Evolutionary conservation across 1,140 invertebrate genomes (phyloP), one percentile per base, ranked within the genome.

Genomic region (Scaptomyza hsui): DNA sequence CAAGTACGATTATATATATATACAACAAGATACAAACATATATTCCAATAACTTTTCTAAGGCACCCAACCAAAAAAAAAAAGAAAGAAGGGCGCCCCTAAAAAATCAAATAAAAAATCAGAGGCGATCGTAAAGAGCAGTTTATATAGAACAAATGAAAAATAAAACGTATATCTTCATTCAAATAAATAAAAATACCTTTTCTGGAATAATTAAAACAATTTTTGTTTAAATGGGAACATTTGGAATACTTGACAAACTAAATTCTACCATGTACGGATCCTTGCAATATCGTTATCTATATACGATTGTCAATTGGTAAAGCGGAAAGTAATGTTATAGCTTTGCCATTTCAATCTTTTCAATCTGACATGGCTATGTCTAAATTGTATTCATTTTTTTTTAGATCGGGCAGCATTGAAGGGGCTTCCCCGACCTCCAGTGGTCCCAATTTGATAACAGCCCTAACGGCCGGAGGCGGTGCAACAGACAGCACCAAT

Each of bases 131-230:
- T 19, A 63, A 69, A 61, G 64, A 62, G 72, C 76, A 89, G 78
- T 75, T 86, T 86, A 86, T 79, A 71, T 86, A 81, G 67, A 56
- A 80, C 68, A 76, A 72, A 55, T 60, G 75, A 75, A 85, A 75
- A 71, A 72, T 45, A 59, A 75, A 82, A 75, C 74, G 88, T 86
- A 86, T 86, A 86, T 86, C 82, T 86, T 86, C 82, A 86, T 88
- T 86, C 82, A 82, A 86, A 89, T 89, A 89, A 86, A 86, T 88
- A 82, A 82, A 86, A 78, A 74, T 81, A 82, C 64, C 83, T 86
- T 86, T 86, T 86, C 82, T 86, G 82, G 78, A 88, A 86, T 86
- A 88, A 81, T 53, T 75, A 39, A 69, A 64, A 41, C 1, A 37
- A 4, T 13, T 24, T 19, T 48, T n/a, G 15, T 16, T 42, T 12